Base-by-base conservation (phyloP, 2,113 vertebrate genomes). In the Apteryx mantelli region DNA sequence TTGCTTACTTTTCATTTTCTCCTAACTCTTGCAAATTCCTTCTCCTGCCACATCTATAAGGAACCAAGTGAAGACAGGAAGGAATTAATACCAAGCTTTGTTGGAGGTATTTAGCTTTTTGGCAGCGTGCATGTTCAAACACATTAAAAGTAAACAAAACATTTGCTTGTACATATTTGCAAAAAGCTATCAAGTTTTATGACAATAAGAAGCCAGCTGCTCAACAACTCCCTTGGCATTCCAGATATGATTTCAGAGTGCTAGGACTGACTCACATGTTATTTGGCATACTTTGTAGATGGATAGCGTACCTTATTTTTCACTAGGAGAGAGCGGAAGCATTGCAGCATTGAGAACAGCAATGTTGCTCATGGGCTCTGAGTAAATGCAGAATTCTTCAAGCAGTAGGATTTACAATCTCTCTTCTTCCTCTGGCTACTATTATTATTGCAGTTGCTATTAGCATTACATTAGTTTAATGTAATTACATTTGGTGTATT, bases 141-240 rank as follows among this genome's bases (percentile, higher is more conserved):
- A 90, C 91, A 81, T 80, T 88, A 80, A 95, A 96, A 94, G 90
- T 73, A 98, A 97, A 98, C 93, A 97, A 95, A 97, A 96, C 85
- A 95, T 89, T 93, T 69, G 92, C 85, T 88, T 97, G 66, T 84
- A 92, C 0, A 20, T 94, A 83, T 97, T 92, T 95, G 88, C 87
- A 95, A 92, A 97, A 95, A 96, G 82, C 83, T 89, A 93, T 96
- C 94, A 78, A 95, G 82, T 91, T 96, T 96, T 93, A 91, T 81
- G 89, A 66, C 87, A 90, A 48, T 92, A 96, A 92, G 69, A 90
- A 97, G 82, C 82, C 88, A 94, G 94, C 68, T 95, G 93, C 91
- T 90, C 70, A 90, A 86, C 63, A 76, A 89, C 66, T 91, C 91
- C 82, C 92, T 74, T 96, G 86, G 86, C 34, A 30, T 93, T 93